These are phyloP conservation scores for Podarcis siculus DNA, from an alignment of 2,797 vertebrate genomes.

Conservation along the genomic window DNA sequence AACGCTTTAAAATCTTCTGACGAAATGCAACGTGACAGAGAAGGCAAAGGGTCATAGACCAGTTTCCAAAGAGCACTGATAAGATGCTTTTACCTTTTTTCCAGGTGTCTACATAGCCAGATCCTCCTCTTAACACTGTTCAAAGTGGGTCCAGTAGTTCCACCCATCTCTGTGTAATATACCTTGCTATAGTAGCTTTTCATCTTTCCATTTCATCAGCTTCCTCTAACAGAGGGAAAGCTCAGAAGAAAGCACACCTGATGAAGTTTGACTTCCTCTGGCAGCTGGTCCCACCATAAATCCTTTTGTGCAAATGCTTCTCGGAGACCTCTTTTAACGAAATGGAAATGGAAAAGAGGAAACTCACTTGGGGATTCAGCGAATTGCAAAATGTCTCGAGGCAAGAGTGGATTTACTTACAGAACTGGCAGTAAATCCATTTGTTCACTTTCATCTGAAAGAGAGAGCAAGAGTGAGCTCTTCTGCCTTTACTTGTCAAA, in stretches of 20 bases:
- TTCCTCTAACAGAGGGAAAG: background rate
- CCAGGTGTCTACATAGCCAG: background rate
- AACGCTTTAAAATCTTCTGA: background rate
- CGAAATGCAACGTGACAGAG: background rate
- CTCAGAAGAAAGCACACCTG: background rate
- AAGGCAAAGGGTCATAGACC: background rate
- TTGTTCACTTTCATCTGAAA: background rate
- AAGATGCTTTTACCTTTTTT: background rate
- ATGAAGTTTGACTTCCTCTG: background rate
- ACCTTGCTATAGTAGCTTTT: background rate
- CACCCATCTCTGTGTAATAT: background rate
- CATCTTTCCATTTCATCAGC: conserved; percentile 5
- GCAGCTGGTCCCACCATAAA: background rate
- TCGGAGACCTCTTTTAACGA: background rate
- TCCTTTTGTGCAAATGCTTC: background rate
- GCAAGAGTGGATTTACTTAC: background rate
- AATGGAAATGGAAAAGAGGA: background rate
- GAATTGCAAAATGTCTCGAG: background rate
- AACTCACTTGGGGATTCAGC: background rate
- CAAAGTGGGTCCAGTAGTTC: background rate
- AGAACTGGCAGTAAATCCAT: conserved; percentile 1
- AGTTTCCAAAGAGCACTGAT: background rate
- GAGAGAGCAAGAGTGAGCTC: background rate
- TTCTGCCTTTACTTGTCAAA: background rate
- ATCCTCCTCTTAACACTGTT: background rate